Conservation (phyloP, 2,888 invertebrate genomes). For the Patella ulyssiponensis region DNA sequence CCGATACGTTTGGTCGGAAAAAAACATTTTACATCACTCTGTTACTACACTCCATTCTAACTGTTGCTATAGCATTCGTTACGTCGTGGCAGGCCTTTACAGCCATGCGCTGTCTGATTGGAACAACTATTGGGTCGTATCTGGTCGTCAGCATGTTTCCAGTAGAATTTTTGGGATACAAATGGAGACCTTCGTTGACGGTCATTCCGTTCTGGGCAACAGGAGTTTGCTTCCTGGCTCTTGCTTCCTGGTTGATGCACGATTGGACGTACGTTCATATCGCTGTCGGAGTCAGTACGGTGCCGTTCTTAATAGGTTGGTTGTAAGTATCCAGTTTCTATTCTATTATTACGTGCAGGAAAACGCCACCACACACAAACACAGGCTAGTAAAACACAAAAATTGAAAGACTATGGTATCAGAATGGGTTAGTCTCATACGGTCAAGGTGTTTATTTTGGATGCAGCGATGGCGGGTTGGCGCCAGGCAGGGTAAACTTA, state of each 20-base stretch:
- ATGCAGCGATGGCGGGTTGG: too few relatives aligned
- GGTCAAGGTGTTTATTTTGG: too few relatives aligned
- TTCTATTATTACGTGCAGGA: not conserved
- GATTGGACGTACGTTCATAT: slow-evolving; percentile 52
- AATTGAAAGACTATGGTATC: too few relatives aligned
- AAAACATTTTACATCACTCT: slow-evolving; percentile 41
- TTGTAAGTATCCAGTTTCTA: slow-evolving; percentile 39
- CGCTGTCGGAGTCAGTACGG: slow-evolving; percentile 33
- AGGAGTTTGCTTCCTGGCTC: slow-evolving; percentile 40
- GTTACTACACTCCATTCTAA: slow-evolving; percentile 29
- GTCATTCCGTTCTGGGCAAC: slow-evolving; percentile 44
- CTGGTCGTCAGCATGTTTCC: slow-evolving; percentile 32
- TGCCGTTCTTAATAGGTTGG: slow-evolving; percentile 40
- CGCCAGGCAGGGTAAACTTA: too few relatives aligned
- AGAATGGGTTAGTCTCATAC: too few relatives aligned
- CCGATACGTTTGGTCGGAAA: slow-evolving; percentile 46
- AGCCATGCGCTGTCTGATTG: slow-evolving; percentile 43
- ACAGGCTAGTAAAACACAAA: too few relatives aligned
- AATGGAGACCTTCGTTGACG: slow-evolving; percentile 36
- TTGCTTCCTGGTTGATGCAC: slow-evolving; percentile 40
- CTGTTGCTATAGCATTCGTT: slow-evolving; percentile 42
- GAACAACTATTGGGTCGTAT: slow-evolving; percentile 31
- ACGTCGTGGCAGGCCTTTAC: slow-evolving; percentile 52
- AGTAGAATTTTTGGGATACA: slow-evolving; percentile 44
- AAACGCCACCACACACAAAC: too few relatives aligned